Percentiles rank a stretch among this genome's conserved stretches.
Evolutionary conservation across 2,113 vertebrate species (phyloP).

Genomic region (Halichoerus grypus): DNA sequence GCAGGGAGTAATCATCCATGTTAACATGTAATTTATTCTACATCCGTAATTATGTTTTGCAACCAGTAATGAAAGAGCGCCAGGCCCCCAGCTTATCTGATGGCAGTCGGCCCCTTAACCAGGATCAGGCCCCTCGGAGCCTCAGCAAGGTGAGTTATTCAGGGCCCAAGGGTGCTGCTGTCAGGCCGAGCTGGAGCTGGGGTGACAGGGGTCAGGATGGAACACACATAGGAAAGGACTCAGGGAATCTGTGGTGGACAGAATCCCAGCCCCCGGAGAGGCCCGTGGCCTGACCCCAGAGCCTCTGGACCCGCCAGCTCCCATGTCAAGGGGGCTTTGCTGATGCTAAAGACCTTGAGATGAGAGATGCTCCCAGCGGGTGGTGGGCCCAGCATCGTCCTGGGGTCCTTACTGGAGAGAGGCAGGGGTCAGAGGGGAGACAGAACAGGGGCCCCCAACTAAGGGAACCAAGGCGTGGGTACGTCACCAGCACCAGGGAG

Average conservation of each 20-base stretch:
- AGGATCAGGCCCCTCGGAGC: not conserved
- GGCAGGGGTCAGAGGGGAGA: accelerated
- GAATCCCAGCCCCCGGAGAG: not conserved
- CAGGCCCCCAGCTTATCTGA: accelerated
- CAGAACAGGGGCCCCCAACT: not conserved
- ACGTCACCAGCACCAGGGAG: accelerated
- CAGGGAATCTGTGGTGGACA: not conserved
- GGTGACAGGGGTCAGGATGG: not conserved
- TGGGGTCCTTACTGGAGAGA: not conserved
- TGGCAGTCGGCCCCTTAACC: accelerated
- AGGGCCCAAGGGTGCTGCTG: accelerated
- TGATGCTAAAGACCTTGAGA: not conserved
- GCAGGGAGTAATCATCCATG: not conserved
- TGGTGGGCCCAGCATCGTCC: accelerated
- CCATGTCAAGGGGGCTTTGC: not conserved
- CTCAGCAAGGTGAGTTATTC: not conserved
- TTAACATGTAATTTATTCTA: constrained; percentile 52
- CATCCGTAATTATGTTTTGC: not conserved
- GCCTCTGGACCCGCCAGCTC: not conserved
- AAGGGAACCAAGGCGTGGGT: accelerated
- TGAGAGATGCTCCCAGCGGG: not conserved
- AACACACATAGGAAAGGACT: not conserved
- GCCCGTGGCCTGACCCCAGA: not conserved
- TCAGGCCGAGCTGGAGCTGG: not conserved
- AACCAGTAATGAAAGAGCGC: not conserved